Base-by-base conservation (phyloP, 92 coral and sea anemone genomes). In the Parazoanthus swiftii region DNA sequence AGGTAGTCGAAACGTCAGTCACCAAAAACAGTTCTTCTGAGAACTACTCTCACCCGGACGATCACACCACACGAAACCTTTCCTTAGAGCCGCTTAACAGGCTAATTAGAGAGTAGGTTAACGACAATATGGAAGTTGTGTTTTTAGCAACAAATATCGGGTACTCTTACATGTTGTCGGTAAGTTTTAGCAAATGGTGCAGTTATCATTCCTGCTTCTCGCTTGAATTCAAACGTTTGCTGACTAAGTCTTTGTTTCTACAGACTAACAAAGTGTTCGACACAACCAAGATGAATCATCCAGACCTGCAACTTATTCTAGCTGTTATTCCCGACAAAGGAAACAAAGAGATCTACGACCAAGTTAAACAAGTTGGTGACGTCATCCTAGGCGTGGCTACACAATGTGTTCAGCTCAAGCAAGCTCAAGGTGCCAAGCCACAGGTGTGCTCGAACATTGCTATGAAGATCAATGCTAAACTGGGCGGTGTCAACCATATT, bases 391-490 rank as follows among this genome's bases (percentile, higher is more conserved):
- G 99, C 54, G 90, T 96, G 29, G 86, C 96, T 0, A 96, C 98
- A 37, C 98, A 95, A 71, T 95, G 99, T 36, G 96, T 96, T 8
- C 96, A 92, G 89, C 5, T 79, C 0, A 93, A 88, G 81, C 94
- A 81, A 48, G 93, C 91, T 15, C 77, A 8, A 14, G 71, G 63
- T 1, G 92, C 94, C 6, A 96, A 93, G 44, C 86, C 96, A n/a
- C 99, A 96, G 39, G 96, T 96, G 23, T 95, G 96, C 56, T 92
- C 98, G 2, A 95, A 96, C 83, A 92, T 96, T 14, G 93, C 98
- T 10, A 92, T 96, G 96, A 96, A 96, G 81, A 92, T 96, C 63
- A 96, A 96, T 33, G 95, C 96, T 25, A 96, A 96, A 79, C 88
- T 93, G 65, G 99, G 99, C 16, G 99, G 99, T 1, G 67, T 91